Conservation (phyloP, 2,113 vertebrate species). For the Corvus moneduloides region DNA sequence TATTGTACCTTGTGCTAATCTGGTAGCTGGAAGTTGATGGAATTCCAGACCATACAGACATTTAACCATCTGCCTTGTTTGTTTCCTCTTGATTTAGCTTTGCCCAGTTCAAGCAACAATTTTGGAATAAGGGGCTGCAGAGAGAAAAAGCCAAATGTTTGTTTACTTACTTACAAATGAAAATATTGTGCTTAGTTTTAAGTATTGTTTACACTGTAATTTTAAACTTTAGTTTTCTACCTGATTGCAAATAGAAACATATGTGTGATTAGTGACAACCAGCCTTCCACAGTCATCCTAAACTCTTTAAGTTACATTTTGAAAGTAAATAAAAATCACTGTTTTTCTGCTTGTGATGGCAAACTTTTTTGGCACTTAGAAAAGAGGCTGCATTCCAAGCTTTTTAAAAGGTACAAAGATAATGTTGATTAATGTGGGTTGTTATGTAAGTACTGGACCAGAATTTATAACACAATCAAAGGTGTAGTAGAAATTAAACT, state of each 20-base stretch:
- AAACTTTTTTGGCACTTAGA: neutral
- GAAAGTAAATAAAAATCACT: neutral
- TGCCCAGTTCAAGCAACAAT: neutral
- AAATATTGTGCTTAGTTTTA: neutral
- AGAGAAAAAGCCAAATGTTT: constrained; percentile 1
- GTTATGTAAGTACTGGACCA: constrained; percentile 17
- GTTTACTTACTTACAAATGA: neutral
- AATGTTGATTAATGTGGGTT: constrained; percentile 52
- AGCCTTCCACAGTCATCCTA: neutral
- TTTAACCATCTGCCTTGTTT: constrained; percentile 37
- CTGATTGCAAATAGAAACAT: constrained; percentile 1
- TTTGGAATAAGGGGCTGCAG: neutral
- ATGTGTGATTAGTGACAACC: neutral
- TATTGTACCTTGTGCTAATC: neutral
- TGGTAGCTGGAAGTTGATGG: constrained; percentile 12
- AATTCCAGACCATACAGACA: neutral
- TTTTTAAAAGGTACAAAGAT: neutral
- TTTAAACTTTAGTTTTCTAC: constrained; percentile 54
- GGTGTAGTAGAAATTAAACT: constrained; percentile 48
- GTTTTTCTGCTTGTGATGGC: neutral
- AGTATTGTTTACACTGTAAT: neutral
- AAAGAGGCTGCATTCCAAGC: neutral
- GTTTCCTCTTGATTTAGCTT: constrained; percentile 15
- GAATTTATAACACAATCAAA: constrained; percentile 52
- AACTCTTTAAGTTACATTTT: neutral